A percentile compares a stretch with the other conserved stretches of the same genome.
Conservation (phyloP, 2,888 invertebrate genomes). For the Maniola hyperantus region DNA sequence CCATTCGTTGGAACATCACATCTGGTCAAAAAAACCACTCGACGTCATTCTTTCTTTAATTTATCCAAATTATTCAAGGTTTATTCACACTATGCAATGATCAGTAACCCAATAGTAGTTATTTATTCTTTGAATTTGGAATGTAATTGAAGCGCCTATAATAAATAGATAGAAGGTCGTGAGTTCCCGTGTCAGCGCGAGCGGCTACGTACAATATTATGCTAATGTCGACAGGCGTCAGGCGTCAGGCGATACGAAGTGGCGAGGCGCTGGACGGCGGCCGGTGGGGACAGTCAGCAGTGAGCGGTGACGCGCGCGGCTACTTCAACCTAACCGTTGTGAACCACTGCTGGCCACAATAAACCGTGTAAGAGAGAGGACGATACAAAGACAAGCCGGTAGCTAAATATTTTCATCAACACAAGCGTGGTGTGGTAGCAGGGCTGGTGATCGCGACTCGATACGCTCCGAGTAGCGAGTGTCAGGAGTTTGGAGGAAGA, state of each 20-base stretch:
- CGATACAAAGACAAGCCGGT: too few relatives aligned
- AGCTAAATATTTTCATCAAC: too few relatives aligned
- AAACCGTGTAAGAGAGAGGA: too few relatives aligned
- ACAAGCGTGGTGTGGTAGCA: too few relatives aligned
- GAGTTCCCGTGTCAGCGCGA: slow-evolving; percentile 53
- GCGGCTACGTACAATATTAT: slow-evolving; percentile 75
- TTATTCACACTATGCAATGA: background rate
- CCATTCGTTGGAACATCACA: too few relatives aligned
- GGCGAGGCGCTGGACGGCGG: background rate
- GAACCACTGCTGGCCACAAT: too few relatives aligned
- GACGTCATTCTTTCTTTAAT: background rate
- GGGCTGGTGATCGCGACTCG: too few relatives aligned
- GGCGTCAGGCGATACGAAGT: background rate
- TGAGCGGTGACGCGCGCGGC: too few relatives aligned
- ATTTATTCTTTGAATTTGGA: background rate
- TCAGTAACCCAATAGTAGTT: background rate
- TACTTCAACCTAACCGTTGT: too few relatives aligned
- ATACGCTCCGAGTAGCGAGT: too few relatives aligned
- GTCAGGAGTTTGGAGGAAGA: too few relatives aligned
- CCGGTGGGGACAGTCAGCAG: background rate
- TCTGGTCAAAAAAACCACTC: background rate
- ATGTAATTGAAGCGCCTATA: background rate
- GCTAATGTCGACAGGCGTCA: slow-evolving; percentile 51
- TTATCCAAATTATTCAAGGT: background rate
- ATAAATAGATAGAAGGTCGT: slow-evolving; percentile 22